phyloP scores from a whole-genome alignment of 1,140 invertebrate genomes.

The Latrodectus geometricus region DNA sequence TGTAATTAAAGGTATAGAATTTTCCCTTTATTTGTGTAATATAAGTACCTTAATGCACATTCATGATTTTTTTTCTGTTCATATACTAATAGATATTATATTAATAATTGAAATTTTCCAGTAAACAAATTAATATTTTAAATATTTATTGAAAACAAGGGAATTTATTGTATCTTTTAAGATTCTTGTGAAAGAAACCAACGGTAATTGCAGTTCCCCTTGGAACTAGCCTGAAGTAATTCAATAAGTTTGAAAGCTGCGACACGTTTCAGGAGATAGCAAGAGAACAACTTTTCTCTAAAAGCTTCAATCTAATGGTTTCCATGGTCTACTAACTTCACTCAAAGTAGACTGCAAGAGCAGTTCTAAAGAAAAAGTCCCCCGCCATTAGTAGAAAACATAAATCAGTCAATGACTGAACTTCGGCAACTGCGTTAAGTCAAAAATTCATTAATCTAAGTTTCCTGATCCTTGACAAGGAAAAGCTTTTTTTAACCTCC shows the following conservation, averaged over 20 bases:
- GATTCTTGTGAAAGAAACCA: too few relatives aligned
- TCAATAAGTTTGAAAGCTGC: slow-evolving; percentile 41
- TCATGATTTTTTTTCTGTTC: too few relatives aligned
- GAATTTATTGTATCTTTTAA: too few relatives aligned
- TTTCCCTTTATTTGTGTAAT: too few relatives aligned
- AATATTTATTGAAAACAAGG: too few relatives aligned
- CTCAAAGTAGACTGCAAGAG: slow-evolving; percentile 5
- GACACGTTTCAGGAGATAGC: slow-evolving; percentile 26
- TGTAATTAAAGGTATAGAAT: too few relatives aligned
- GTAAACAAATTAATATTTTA: too few relatives aligned
- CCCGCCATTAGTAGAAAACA: slow-evolving; percentile 50
- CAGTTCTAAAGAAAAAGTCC: slow-evolving; percentile 24
- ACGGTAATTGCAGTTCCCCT: neutral
- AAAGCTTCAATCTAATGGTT: slow-evolving; percentile 56
- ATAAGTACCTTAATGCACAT: too few relatives aligned
- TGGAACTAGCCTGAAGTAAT: neutral
- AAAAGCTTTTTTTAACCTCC: neutral
- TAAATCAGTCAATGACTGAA: slow-evolving; percentile 49
- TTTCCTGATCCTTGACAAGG: slow-evolving; percentile 25
- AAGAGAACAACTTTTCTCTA: slow-evolving; percentile 28
- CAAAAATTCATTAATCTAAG: slow-evolving; percentile 60
- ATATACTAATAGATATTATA: too few relatives aligned
- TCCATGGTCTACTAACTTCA: slow-evolving; percentile 32
- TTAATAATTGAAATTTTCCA: too few relatives aligned
- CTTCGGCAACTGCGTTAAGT: slow-evolving; percentile 52